A percentile compares a stretch with the other conserved stretches of the same genome.
phyloP scores from a whole-genome alignment of 2,888 invertebrate species.

The Dryococelus australis region DNA sequence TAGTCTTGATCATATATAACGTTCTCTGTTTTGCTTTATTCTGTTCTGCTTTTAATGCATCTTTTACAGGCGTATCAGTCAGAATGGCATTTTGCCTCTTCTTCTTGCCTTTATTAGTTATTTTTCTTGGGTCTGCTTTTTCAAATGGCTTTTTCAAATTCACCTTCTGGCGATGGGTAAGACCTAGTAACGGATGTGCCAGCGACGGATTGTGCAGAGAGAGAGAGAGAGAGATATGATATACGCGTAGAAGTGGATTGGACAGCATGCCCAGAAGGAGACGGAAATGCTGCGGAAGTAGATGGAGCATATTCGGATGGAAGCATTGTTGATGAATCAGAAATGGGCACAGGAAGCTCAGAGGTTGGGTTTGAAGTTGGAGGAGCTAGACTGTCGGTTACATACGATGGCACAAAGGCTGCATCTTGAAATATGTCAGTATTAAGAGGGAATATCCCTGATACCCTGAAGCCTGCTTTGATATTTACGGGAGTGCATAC shows the following conservation, averaged over 20 bases:
- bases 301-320: neutral
- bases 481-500: conserved; percentile 4
- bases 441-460: conserved; percentile 32
- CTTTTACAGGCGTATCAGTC: conserved; percentile 27
- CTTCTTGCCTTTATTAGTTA: neutral
- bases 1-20: neutral
- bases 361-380: too few relatives aligned
- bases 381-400: too few relatives aligned
- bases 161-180: conserved; percentile 12
- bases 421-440: conserved; percentile 28
- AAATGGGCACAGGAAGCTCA: too few relatives aligned
- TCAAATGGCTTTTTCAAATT: conserved; percentile 20
- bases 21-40: conserved; percentile 4
- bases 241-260: too few relatives aligned
- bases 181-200: neutral
- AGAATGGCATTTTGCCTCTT: conserved; percentile 25
- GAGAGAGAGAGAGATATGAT: too few relatives aligned
- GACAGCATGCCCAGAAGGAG: too few relatives aligned
- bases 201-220: neutral
- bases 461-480: neutral
- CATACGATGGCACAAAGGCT: conserved; percentile 22
- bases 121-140: conserved; percentile 10
- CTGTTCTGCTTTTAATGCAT: neutral
- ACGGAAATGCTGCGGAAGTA: too few relatives aligned
- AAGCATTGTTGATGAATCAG: neutral